Evolutionary conservation across 2,797 vertebrate species (phyloP), one percentile per base, ranked within the genome.

Genomic region (Microctenopoma lineatum): DNA sequence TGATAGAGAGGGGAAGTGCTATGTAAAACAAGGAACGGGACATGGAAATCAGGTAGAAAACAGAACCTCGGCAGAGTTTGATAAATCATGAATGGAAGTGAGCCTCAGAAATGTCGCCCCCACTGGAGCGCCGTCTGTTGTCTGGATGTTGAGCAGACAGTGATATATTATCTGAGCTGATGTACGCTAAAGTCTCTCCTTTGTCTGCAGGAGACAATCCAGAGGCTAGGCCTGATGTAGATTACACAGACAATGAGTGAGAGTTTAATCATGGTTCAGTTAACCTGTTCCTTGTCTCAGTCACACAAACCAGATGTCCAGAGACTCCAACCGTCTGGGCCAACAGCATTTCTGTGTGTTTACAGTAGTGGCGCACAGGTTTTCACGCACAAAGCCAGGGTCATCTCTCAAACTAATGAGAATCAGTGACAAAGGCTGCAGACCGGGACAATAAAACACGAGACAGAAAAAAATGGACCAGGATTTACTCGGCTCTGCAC

Each of bases 251-350:
- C 84, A 84, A 89, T 80, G 84, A 89, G 75, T 62, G 83, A 83
- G 79, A 59, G 89, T 84, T 86, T 88, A 92, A 92, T 89, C 84
- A 80, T 2, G 74, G 80, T 87, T 86, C 82, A 78, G 84, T 87
- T 83, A 90, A 89, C 86, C 74, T 84, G 89, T 84, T 80, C 75
- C 72, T 77, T 86, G 70, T 68, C 70, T 73, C 81, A 12, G 77
- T 79, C 89, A 90, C 87, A 88, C 73, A 85, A 90, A 83, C 85
- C 90, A 89, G 87, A 91, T 81, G 83, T 84, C 85, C 71, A 44
- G 67, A 80, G 80, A 80, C 75, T 81, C 58, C 60, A 34, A 39
- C 83, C 83, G 79, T 75, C 60, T 47, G 4, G 80, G 59, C 77
- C 84, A 75, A 21, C 18, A 10, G 9, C 41, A 41, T 34, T 65